Base-by-base conservation (phyloP, 1,140 invertebrate genomes). In the Sinella curviseta region DNA sequence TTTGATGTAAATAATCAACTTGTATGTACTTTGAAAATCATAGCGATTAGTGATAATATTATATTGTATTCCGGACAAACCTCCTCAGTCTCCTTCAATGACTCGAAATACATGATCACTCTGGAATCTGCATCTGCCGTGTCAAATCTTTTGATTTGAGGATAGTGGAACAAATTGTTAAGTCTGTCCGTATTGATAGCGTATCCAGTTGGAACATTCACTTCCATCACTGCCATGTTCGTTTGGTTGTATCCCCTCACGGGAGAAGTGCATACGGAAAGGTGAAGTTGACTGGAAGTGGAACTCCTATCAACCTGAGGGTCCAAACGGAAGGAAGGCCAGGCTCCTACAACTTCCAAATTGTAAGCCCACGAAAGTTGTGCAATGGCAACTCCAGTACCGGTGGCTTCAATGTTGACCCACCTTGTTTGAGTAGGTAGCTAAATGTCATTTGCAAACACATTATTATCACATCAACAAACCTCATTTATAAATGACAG, bases 151-250 rank as follows among this genome's bases (percentile, higher is more conserved):
- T 95, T 94, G 1, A 96, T 92, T 77, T 92, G 76, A 26, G 81
- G 89, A 12, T 91, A 92, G 14, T 91, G 87, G 85, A 91, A 89
- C 16, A 94, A 87, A 76, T 92, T 92, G 4, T 93, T 93, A 54
- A 96, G 83, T 0, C 93, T 90, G 84, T 95, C 93, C 65, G 90
- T 89, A 84, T 95, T 94, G 0, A 94, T 92, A 0, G 92, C 92
- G 85, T 94, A 97, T 39, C 95, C 95, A 28, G 94, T 95, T 0
- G 95, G 94, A 73, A 96, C 88, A 82, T 90, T 90, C 0, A 96
- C 91, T 88, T 96, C 94, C 91, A 96, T 93, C 0, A 97, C 92
- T 55, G 94, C 94, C 94, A 97, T 96, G 85, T 96, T 96, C 83
- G 92, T 93, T 81, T 90, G 88, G 76, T 91, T 90, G 39, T 82